Percentiles rank a stretch among this genome's conserved stretches.
Evolutionary conservation across 2,888 invertebrate genomes (phyloP).

Genomic region (Muscina levida): DNA sequence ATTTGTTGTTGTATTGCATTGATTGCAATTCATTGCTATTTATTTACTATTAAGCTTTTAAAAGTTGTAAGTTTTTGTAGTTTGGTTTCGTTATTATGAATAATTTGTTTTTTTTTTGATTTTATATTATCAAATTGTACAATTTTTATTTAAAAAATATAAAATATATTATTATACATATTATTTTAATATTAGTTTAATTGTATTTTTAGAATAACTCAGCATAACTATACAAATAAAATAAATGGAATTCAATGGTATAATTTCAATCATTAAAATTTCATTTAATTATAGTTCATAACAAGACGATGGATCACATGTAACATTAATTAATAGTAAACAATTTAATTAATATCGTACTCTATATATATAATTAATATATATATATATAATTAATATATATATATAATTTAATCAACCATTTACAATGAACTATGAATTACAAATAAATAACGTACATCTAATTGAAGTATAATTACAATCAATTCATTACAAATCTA

Average conservation of each 20-base stretch:
- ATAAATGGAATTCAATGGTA: constrained; percentile 36
- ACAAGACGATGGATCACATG: constrained; percentile 35
- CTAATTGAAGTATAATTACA: constrained; percentile 63
- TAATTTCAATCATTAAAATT: constrained; percentile 13
- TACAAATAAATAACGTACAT: constrained; percentile 55
- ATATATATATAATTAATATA: no score
- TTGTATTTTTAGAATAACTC: constrained; percentile 47
- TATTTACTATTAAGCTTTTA: constrained; percentile 13
- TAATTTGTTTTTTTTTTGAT: constrained; percentile 14
- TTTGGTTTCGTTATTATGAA: constrained; percentile 33
- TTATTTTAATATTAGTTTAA: constrained; percentile 50
- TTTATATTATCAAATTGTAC: constrained; percentile 41
- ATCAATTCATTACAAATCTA: constrained; percentile 62
- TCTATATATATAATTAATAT: no score
- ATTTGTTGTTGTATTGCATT: constrained; percentile 62
- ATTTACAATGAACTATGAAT: constrained; percentile 63
- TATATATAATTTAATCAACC: constrained; percentile 50
- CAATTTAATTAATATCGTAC: constrained; percentile 60
- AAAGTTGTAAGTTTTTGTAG: constrained; percentile 29
- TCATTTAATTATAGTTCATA: constrained; percentile 46
- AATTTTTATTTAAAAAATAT: no score
- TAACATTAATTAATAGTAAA: constrained; percentile 56
- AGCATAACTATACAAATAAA: constrained; percentile 16
- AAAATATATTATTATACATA: no score
- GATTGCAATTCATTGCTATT: constrained; percentile 49